Conservation (phyloP, 2,888 invertebrate genomes). For the Cantharis lateralis region DNA sequence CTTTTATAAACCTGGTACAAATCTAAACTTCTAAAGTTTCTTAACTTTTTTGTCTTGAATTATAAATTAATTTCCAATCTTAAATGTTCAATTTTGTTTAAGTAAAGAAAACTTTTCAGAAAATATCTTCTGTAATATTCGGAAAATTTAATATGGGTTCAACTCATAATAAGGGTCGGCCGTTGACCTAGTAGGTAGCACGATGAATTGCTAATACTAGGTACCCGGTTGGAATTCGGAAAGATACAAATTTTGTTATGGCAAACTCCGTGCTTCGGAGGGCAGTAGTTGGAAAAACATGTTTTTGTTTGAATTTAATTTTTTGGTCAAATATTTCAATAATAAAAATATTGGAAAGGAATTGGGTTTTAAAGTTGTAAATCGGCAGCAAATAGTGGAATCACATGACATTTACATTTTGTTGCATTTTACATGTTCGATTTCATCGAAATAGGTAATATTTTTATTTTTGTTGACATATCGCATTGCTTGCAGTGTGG, state of each 20-base stretch:
- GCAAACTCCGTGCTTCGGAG: no score
- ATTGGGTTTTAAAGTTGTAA: neutral
- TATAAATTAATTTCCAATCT: neutral
- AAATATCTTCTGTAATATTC: neutral
- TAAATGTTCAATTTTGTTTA: neutral
- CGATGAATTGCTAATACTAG: no score
- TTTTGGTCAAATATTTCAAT: neutral
- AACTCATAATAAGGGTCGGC: no score
- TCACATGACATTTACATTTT: neutral
- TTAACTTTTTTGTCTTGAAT: slow-evolving; percentile 2
- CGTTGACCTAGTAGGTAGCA: no score
- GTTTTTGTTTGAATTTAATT: no score
- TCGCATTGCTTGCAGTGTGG: slow-evolving; percentile 5
- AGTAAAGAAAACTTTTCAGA: neutral
- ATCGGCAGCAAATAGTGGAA: neutral
- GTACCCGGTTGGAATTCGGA: no score
- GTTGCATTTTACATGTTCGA: neutral
- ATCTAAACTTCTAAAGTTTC: slow-evolving; percentile 1
- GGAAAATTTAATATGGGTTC: neutral
- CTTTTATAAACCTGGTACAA: slow-evolving; percentile 1
- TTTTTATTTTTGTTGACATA: slow-evolving; percentile 21
- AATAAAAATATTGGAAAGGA: neutral
- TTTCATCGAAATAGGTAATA: neutral
- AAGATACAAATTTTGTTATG: no score
- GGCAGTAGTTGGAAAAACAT: no score